Evolutionary conservation across 53 echinoderm and acorn worm species (phyloP).

Genomic region (Temnopleurus reevesii): DNA sequence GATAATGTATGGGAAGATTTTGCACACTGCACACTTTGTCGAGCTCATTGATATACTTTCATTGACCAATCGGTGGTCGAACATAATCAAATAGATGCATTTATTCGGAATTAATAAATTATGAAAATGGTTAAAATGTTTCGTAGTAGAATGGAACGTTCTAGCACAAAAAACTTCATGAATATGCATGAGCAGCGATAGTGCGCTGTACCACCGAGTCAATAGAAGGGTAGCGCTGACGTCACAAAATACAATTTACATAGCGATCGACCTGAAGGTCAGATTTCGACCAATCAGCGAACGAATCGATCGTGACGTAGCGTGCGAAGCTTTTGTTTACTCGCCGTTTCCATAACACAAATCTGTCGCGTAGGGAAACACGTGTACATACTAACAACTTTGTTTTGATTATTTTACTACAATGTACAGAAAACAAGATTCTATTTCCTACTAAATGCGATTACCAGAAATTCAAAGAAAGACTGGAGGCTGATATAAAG

Average conservation of each 20-base stretch:
- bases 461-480: background rate
- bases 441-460: background rate
- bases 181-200: conserved; percentile 22
- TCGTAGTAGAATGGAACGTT: conserved; percentile 20
- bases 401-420: background rate
- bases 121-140: background rate
- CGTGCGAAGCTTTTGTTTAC: background rate
- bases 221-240: background rate
- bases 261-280: conserved; percentile 17
- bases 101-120: conserved; percentile 27
- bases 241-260: conserved; percentile 10
- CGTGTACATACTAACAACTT: background rate
- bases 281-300: background rate
- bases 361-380: conserved; percentile 2
- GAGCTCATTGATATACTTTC: background rate
- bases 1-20: conserved; percentile 12
- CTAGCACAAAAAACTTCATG: background rate
- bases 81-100: background rate
- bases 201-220: background rate
- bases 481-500: background rate
- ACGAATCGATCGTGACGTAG: background rate
- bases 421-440: background rate
- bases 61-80: conserved; percentile 30
- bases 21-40: conserved; percentile 42
- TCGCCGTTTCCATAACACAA: conserved; percentile 26